Evolutionary conservation across 2,888 invertebrate species (phyloP).

Genomic region (Balanococcus diminutus): DNA sequence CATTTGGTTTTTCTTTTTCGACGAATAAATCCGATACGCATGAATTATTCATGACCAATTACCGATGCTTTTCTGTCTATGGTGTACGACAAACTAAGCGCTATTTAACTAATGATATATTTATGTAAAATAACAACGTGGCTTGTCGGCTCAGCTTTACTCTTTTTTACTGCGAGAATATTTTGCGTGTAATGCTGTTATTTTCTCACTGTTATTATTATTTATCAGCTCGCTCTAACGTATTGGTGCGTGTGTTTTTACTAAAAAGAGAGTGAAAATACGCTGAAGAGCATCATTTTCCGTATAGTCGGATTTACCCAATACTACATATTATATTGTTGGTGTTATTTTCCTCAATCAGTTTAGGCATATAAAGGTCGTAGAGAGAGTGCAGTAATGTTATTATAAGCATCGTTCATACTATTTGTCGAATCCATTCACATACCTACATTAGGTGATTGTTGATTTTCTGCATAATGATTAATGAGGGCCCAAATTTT

Average conservation of each 20-base stretch:
- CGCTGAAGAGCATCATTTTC: not conserved
- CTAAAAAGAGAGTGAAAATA: not conserved
- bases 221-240: not conserved
- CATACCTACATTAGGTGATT: too few species aligned
- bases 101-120: constrained; percentile 48
- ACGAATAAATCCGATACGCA: constrained; percentile 43
- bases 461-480: too few species aligned
- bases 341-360: not conserved
- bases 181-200: not conserved
- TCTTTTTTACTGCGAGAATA: not conserved
- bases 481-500: too few species aligned
- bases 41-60: constrained; percentile 51
- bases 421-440: too few species aligned
- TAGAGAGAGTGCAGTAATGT: too few species aligned
- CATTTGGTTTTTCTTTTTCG: constrained; percentile 13
- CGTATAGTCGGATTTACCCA: not conserved
- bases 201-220: not conserved
- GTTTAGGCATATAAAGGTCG: not conserved
- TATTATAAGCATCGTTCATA: too few species aligned
- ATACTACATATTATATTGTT: too few species aligned
- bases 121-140: constrained; percentile 42
- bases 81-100: constrained; percentile 38
- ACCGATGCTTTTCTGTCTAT: constrained; percentile 41
- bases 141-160: not conserved
- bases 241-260: not conserved